Conservation (phyloP, 2,797 vertebrate genomes). For the Sparidentex hasta region DNA sequence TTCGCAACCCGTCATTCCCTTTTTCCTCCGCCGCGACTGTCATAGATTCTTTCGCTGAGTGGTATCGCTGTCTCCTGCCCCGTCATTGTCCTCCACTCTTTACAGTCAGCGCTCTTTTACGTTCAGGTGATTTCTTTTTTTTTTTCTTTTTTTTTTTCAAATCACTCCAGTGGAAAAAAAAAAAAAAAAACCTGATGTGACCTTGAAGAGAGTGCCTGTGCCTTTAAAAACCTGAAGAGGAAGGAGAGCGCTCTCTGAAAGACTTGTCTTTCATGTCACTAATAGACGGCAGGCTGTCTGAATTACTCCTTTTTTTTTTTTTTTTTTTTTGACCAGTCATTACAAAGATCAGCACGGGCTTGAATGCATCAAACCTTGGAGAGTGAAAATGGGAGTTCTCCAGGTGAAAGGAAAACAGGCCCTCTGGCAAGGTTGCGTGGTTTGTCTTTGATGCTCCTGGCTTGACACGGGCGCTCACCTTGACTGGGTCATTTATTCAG, state of each 20-base stretch:
- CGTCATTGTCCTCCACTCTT: constrained; percentile 66
- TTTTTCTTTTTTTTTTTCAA: constrained; percentile 72
- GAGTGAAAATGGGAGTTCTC: constrained; percentile 68
- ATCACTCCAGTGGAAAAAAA: constrained; percentile 63
- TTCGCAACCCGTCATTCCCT: constrained; percentile 36
- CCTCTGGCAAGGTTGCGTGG: constrained; percentile 72
- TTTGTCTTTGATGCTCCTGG: constrained; percentile 76
- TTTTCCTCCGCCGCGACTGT: constrained; percentile 50
- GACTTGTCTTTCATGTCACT: constrained; percentile 73
- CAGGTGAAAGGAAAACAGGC: constrained; percentile 71
- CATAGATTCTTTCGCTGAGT: constrained; percentile 59
- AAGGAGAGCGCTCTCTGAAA: constrained; percentile 72
- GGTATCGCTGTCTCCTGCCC: constrained; percentile 58
- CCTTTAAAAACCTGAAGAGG: constrained; percentile 67
- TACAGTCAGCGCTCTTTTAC: constrained; percentile 69
- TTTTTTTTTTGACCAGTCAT: constrained; percentile 62
- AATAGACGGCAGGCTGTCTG: constrained; percentile 71
- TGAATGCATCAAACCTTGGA: constrained; percentile 71
- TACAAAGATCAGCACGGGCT: constrained; percentile 71
- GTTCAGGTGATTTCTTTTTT: constrained; percentile 67
- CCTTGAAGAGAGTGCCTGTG: constrained; percentile 65
- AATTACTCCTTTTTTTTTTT: constrained; percentile 38
- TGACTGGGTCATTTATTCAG: constrained; percentile 82
- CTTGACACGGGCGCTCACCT: constrained; percentile 73
- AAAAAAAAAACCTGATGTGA: constrained; percentile 68